These are phyloP conservation scores for Paramisgurnus dabryanus DNA, from an alignment of 2,113 vertebrate species.

Conservation along the genomic window DNA sequence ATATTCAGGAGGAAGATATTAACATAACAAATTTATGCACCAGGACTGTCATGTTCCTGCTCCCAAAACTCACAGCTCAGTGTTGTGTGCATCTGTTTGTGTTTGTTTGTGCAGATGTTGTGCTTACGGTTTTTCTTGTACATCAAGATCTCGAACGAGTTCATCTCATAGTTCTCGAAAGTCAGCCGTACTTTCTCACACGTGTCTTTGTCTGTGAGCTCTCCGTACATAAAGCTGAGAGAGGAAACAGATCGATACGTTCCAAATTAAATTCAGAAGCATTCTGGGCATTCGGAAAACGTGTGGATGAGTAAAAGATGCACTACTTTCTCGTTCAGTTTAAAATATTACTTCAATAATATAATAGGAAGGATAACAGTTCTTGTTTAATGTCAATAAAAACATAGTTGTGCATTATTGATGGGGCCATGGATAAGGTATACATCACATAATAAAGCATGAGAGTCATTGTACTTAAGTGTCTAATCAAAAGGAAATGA, in stretches of 20 bases:
- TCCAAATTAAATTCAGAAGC: neutral
- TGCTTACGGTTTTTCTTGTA: conserved; percentile 99
- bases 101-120: conserved; percentile 12
- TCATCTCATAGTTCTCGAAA: conserved; percentile 99
- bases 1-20: conserved; percentile 64
- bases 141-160: conserved; percentile 99
- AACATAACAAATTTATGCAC: conserved; percentile 59
- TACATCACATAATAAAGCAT: too few species aligned
- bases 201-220: conserved; percentile 98
- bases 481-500: too few species aligned
- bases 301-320: too few species aligned
- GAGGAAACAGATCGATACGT: conserved; percentile 60
- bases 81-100: conserved; percentile 33
- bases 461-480: too few species aligned
- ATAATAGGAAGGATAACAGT: too few species aligned
- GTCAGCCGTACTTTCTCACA: conserved; percentile 96
- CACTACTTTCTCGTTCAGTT: too few species aligned
- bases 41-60: conserved; percentile 1
- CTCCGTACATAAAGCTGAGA: conserved; percentile 96
- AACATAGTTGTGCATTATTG: too few species aligned
- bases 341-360: too few species aligned
- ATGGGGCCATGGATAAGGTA: too few species aligned
- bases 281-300: neutral
- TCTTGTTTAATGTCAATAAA: too few species aligned
- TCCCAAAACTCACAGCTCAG: neutral